Evolutionary conservation across 2,888 invertebrate genomes (phyloP), one percentile per base, ranked within the genome.

Genomic region (Osmoderma eremita): DNA sequence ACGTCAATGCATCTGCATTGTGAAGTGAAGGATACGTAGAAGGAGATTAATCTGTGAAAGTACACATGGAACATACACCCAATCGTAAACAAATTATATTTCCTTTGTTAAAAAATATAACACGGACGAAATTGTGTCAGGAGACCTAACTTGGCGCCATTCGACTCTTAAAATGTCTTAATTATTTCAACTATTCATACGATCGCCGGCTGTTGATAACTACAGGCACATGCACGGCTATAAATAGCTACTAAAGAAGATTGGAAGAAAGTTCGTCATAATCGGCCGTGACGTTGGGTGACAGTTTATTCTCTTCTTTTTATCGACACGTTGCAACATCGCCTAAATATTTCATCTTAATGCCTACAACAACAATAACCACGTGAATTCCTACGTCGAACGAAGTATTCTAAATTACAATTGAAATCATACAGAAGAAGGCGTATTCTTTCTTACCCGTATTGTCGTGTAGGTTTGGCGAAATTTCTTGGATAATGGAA

Each of bases 191-290:
- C 41, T 41, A 20, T 41, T 41, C 54, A 38, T 39, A 18, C 12
- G 38, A n/a, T 13, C 39, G 13, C 39, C n/a, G 18, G 13, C 39
- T 56, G 22, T 39, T 53, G 41, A 12, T 41, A 6, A 20, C 8
- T 36, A 12, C 17, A 36, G n/a, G 10, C 3, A 24, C 18, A 38
- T 53, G 18, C 18, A 53, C 20, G 12, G 22, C 54, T 56, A 56
- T 56, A 56, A 41, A 56, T 56, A 56, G 41, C 54, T 2, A n/a
- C 13, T 22, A 20, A 39, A 56, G 18, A 30, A 41, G 54, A 56
- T 56, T 20, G 54, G 39, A 56, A 56, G 54, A 56, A 56, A 56
- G 54, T 56, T 56, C 41, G 39, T 56, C 41, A 41, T 56, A 56
- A 56, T 56, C 54, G 20, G 50, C 41, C 41, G 18, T 56, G 54